A percentile compares a stretch with the other conserved stretches of the same genome.
Evolutionary conservation across 2,888 invertebrate species (phyloP).

Genomic region (Didymodactylos carnosus): DNA sequence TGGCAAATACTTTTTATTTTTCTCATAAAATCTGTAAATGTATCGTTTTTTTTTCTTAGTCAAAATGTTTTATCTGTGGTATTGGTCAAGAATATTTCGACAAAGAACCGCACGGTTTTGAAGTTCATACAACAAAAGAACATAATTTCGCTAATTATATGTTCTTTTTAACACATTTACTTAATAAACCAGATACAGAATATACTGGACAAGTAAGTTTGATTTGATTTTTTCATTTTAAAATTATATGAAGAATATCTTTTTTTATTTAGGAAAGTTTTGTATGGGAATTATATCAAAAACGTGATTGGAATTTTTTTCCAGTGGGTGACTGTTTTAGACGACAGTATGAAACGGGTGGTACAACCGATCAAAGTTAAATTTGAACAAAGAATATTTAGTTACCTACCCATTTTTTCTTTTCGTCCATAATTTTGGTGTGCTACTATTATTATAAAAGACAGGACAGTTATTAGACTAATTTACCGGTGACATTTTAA

Average conservation of each 20-base stretch:
- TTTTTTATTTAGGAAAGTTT: constrained; percentile 55
- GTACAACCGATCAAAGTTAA: not conserved
- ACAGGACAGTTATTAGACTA: no score
- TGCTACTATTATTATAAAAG: no score
- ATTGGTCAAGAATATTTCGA: constrained; percentile 96
- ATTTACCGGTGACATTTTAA: no score
- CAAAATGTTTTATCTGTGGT: constrained; percentile 97
- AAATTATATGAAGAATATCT: constrained; percentile 2
- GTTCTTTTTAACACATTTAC: constrained; percentile 99
- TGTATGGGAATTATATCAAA: constrained; percentile 96
- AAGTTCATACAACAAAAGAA: constrained; percentile 42
- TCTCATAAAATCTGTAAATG: no score
- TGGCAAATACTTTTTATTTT: no score
- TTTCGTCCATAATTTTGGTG: no score
- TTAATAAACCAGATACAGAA: constrained; percentile 98
- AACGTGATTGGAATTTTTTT: constrained; percentile 99
- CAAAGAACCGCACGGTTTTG: constrained; percentile 95
- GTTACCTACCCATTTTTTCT: no score
- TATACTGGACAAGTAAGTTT: constrained; percentile 67
- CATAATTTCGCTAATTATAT: constrained; percentile 99
- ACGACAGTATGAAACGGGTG: constrained; percentile 65
- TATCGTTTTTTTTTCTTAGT: no score
- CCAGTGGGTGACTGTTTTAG: constrained; percentile 99
- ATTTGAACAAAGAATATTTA: no score
- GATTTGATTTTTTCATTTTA: not conserved